A percentile compares a stretch with the other conserved stretches of the same genome.
Conservation (phyloP, 2,888 invertebrate species). For the Sphaerophoria rueppellii region DNA sequence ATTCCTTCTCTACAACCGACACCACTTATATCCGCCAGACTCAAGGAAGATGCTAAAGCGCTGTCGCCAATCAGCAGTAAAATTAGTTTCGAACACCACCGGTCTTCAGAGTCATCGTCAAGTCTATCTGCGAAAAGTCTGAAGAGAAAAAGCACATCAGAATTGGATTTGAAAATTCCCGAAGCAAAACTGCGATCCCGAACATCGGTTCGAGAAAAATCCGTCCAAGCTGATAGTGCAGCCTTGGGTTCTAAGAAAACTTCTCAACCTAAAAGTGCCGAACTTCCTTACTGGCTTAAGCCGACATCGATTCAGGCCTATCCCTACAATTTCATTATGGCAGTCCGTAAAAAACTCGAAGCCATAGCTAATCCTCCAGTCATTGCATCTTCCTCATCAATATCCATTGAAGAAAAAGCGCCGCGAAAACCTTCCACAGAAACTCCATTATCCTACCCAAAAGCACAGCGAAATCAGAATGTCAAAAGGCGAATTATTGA, state of each 20-base stretch:
- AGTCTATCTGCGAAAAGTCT: conserved; percentile 1
- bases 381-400: conserved; percentile 40
- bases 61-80: background rate
- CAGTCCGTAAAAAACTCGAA: conserved; percentile 84
- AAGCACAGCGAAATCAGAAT: conserved; percentile 38
- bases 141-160: conserved; percentile 46
- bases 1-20: conserved; percentile 67
- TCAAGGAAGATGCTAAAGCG: background rate
- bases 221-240: conserved; percentile 59
- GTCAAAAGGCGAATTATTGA: conserved; percentile 58
- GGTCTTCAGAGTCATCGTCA: background rate
- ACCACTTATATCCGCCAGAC: background rate
- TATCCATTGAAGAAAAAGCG: conserved; percentile 14
- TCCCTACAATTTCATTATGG: conserved; percentile 85
- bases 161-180: conserved; percentile 67
- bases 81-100: background rate
- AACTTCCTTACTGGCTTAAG: conserved; percentile 81
- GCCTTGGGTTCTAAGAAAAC: background rate
- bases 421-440: conserved; percentile 29
- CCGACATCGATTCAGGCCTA: conserved; percentile 82
- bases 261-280: conserved; percentile 47
- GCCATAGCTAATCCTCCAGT: conserved; percentile 76
- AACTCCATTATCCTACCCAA: conserved; percentile 39
- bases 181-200: conserved; percentile 55
- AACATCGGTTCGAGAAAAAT: conserved; percentile 65